Evolutionary conservation across 2,113 vertebrate species (phyloP).

Genomic region (Meriones unguiculatus): DNA sequence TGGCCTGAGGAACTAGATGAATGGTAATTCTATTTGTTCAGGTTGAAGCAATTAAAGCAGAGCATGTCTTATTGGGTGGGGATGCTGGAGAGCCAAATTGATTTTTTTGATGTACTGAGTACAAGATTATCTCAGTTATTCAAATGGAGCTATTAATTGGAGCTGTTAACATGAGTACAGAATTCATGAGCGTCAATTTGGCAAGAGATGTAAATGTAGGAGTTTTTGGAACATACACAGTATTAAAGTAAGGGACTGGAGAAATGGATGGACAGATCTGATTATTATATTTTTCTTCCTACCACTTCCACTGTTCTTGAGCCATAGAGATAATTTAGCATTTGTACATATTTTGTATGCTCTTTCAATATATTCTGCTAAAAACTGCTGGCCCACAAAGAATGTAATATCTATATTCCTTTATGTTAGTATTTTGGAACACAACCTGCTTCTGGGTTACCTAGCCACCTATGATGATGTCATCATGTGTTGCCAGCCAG

Average conservation of each 20-base stretch:
- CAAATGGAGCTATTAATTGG: background rate
- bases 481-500: too few relatives aligned
- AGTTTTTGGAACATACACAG: background rate
- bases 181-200: background rate
- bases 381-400: background rate
- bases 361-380: slow-evolving; percentile 4
- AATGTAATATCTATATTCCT: background rate
- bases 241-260: background rate
- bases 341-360: background rate
- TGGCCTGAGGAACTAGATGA: background rate
- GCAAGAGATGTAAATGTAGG: background rate
- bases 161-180: background rate
- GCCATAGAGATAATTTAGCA: background rate
- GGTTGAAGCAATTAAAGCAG: background rate
- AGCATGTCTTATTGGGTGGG: background rate
- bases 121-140: slow-evolving; percentile 26
- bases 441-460: too few relatives aligned
- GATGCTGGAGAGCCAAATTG: background rate
- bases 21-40: background rate
- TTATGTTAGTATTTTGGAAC: background rate
- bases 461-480: too few relatives aligned
- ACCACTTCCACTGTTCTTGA: background rate
- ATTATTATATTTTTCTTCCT: background rate
- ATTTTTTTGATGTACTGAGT: background rate
- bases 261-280: background rate